Evolutionary conservation across 1,140 invertebrate species (phyloP), one percentile per base, ranked within the genome.

Genomic region (Cydia amplana): DNA sequence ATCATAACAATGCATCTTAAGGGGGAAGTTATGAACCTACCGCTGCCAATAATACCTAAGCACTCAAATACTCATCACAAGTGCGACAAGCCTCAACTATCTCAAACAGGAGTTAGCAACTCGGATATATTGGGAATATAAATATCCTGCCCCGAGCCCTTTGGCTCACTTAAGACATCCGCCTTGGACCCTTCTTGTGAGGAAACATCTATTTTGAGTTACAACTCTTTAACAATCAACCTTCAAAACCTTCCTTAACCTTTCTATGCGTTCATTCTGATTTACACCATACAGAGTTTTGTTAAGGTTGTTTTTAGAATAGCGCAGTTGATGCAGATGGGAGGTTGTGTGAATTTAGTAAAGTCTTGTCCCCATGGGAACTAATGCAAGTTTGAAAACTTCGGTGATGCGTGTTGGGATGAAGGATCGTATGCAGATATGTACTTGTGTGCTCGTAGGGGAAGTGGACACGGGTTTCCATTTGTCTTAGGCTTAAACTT

Each of bases 121-220:
- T 82, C 82, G 82, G 79, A 84, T 82, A 80, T 80, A 81, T 82
- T 77, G 75, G 76, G 79, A 81, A 80, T 84, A 82, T 80, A 84
- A 84, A 84, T 84, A 82, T 81, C 80, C 80, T 78, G 81, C 23
- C 40, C 60, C 79, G 74, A 81, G 82, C 81, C 82, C 79, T 82
- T 84, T 84, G 78, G 51, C 70, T 74, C 82, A 84, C 82, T 84
- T 81, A 82, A 84, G 79, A 81, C 77, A 84, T 84, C 82, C 82
- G 79, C 60, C 64, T 18, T 60, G 72, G 78, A 74, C 76, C 79
- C 75, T 76, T 75, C 75, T 70, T 32, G 73, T 65, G 18, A 72
- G 67, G 77, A 75, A 79, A 81, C 77, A 78, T 79, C 76, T 75
- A 79, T 79, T 81, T 80, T 72, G 78, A 74, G 78, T 74, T 75